A percentile compares a stretch with the other conserved stretches of the same genome.
Evolutionary conservation across 2,888 invertebrate genomes (phyloP).

Genomic region (Anthrax anthrax): DNA sequence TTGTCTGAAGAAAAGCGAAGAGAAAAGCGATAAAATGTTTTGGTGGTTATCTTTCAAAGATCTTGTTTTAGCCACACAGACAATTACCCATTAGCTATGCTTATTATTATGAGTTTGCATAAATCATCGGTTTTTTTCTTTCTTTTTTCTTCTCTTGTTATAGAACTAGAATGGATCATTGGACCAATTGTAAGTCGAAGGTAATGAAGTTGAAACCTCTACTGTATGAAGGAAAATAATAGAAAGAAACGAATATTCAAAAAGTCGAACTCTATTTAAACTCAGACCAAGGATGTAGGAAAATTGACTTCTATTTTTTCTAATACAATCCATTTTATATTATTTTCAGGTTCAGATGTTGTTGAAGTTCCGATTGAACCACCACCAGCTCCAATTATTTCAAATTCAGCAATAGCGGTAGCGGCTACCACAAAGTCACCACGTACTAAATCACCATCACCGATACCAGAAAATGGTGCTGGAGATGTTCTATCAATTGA

Average conservation of each 20-base stretch:
- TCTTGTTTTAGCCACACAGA: not conserved
- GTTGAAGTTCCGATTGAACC: constrained; percentile 31
- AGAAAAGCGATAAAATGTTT: constrained; percentile 8
- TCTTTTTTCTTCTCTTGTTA: constrained; percentile 3
- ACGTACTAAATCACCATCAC: constrained; percentile 20
- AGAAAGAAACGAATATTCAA: too few species aligned
- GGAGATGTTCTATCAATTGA: constrained; percentile 56
- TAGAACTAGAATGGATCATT: not conserved
- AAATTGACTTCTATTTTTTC: too few species aligned
- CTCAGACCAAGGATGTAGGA: too few species aligned
- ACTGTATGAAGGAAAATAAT: too few species aligned
- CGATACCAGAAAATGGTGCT: constrained; percentile 31
- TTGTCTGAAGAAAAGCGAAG: constrained; percentile 5
- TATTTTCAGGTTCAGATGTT: constrained; percentile 33
- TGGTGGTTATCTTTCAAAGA: too few species aligned
- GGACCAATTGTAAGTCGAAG: too few species aligned
- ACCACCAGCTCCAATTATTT: constrained; percentile 13
- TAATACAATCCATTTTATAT: too few species aligned
- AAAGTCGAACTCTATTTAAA: too few species aligned
- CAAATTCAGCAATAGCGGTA: not conserved
- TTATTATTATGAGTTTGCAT: constrained; percentile 1
- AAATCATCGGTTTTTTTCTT: constrained; percentile 10
- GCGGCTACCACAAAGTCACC: not conserved
- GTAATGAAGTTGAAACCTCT: too few species aligned
- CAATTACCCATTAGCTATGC: constrained; percentile 7